Conservation (phyloP, 2,113 vertebrate genomes). For the Chaetorhynchus papuensis region DNA sequence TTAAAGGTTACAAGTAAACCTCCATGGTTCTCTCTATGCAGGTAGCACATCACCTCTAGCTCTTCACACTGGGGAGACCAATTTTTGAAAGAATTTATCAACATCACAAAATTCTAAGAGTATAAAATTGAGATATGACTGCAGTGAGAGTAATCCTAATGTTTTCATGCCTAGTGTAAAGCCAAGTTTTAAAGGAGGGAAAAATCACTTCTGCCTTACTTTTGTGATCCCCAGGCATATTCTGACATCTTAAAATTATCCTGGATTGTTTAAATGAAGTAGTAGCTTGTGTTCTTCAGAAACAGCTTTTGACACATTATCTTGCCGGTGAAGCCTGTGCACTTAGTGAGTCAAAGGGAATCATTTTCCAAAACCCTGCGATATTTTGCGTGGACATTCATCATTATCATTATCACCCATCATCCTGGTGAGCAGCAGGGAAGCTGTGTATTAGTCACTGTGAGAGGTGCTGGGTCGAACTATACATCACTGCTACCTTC, state of each 20-base stretch:
- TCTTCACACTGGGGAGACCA: background rate
- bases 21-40: background rate
- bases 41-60: background rate
- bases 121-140: constrained; percentile 13
- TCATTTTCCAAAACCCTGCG: constrained; percentile 5
- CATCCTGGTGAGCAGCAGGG: constrained; percentile 32
- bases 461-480: constrained; percentile 46
- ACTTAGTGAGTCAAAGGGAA: constrained; percentile 55
- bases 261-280: constrained; percentile 4
- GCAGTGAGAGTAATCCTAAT: background rate
- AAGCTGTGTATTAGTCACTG: constrained; percentile 66
- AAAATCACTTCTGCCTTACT: constrained; percentile 28
- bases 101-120: background rate
- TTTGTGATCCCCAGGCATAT: background rate
- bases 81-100: constrained; percentile 20
- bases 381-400: constrained; percentile 54
- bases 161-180: background rate
- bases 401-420: constrained; percentile 66
- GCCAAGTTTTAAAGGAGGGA: background rate
- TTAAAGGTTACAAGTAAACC: background rate
- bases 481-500: constrained; percentile 57
- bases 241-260: background rate
- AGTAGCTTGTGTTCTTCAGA: constrained; percentile 31
- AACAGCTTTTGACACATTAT: constrained; percentile 24
- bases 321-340: background rate